phyloP scores from a whole-genome alignment of 35 echinoderm and acorn worm species.

The Chiridota heheva region DNA sequence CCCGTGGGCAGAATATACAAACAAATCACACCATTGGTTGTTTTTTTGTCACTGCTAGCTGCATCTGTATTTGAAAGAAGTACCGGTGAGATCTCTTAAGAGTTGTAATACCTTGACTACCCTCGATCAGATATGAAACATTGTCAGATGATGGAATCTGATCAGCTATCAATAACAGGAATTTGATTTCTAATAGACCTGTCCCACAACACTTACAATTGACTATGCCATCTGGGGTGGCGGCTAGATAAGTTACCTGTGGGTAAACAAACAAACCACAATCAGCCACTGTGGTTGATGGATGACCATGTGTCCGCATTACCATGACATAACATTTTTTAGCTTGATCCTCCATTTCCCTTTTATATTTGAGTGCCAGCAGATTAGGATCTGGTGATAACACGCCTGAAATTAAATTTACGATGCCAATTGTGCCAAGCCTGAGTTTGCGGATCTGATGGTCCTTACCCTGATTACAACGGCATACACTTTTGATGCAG shows the following conservation, averaged over 20 bases:
- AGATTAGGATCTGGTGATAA: slow-evolving; percentile 20
- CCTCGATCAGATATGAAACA: slow-evolving; percentile 6
- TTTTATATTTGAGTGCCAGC: slow-evolving; percentile 24
- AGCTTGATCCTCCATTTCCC: slow-evolving; percentile 59
- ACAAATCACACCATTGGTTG: slow-evolving; percentile 64
- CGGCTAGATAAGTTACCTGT: slow-evolving; percentile 31
- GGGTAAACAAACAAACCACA: slow-evolving; percentile 57
- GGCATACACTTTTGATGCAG: slow-evolving; percentile 44
- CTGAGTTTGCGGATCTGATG: not conserved
- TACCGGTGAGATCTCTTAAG: slow-evolving; percentile 40
- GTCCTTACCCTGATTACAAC: slow-evolving; percentile 41
- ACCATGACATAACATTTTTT: slow-evolving; percentile 14
- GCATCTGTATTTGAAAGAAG: slow-evolving; percentile 50
- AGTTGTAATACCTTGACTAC: not conserved
- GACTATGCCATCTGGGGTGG: slow-evolving; percentile 56
- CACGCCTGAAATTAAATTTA: slow-evolving; percentile 14
- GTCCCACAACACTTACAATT: slow-evolving; percentile 57
- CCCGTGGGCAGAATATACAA: slow-evolving; percentile 54
- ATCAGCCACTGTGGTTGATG: slow-evolving; percentile 22
- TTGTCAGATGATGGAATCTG: slow-evolving; percentile 32
- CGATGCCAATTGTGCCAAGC: not conserved
- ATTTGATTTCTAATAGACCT: slow-evolving; percentile 57
- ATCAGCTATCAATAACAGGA: not conserved
- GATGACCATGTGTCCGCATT: not conserved
- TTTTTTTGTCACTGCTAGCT: slow-evolving; percentile 36